A percentile compares a stretch with the other conserved stretches of the same genome.
These are phyloP conservation scores for Platysternon megacephalum DNA, from an alignment of 2,113 vertebrate species.

Conservation along the genomic window DNA sequence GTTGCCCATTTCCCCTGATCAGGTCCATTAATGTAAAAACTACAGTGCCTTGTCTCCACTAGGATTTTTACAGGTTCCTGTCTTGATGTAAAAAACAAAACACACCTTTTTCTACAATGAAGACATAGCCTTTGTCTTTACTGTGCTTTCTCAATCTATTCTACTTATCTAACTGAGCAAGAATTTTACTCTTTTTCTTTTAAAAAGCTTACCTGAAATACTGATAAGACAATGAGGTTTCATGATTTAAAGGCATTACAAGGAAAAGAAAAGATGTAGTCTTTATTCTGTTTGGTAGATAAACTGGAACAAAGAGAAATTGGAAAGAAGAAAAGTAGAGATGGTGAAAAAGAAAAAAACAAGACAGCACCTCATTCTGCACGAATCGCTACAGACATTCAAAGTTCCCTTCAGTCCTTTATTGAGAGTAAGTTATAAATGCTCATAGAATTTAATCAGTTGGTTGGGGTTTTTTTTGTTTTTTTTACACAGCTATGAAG, in stretches of 20 bases:
- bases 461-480: rapidly evolving
- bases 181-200: neutral
- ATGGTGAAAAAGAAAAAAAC: constrained; percentile 78
- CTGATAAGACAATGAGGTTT: neutral
- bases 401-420: constrained; percentile 49
- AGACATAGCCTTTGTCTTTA: neutral
- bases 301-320: constrained; percentile 76
- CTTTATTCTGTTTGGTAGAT: constrained; percentile 67
- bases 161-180: neutral
- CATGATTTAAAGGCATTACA: neutral
- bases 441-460: neutral
- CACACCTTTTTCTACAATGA: neutral
- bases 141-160: neutral
- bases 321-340: constrained; percentile 78
- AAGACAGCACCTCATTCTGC: constrained; percentile 58
- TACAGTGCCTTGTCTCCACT: neutral
- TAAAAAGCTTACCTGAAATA: neutral
- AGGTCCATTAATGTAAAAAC: neutral
- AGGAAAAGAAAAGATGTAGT: neutral
- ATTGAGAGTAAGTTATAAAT: constrained; percentile 75
- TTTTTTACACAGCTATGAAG: neutral
- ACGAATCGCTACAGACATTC: constrained; percentile 54
- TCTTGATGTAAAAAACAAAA: neutral
- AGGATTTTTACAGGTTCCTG: neutral
- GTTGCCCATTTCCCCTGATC: neutral